Conservation (phyloP, 2,797 vertebrate genomes). For the Anas bernieri region DNA sequence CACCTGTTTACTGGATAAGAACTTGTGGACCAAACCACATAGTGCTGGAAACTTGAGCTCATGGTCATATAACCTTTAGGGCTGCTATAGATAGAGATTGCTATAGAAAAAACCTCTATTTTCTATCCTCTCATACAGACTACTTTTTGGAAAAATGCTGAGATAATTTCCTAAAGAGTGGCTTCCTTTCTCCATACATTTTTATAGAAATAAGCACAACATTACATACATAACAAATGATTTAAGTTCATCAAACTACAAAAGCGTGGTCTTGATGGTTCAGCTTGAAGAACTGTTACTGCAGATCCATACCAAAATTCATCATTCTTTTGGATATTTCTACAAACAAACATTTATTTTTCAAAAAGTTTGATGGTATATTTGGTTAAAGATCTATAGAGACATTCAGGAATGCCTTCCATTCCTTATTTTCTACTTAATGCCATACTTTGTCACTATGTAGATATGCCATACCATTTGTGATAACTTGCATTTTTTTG, state of each 20-base stretch:
- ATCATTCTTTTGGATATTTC: neutral
- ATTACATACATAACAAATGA: neutral
- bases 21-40: too few species aligned
- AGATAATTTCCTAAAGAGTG: neutral
- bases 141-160: neutral
- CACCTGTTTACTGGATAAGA: too few species aligned
- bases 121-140: neutral
- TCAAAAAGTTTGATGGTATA: neutral
- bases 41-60: too few species aligned
- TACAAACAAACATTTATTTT: neutral
- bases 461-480: neutral
- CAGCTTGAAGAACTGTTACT: neutral
- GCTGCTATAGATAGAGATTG: neutral
- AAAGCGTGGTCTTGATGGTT: neutral
- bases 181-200: neutral
- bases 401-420: neutral
- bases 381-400: neutral
- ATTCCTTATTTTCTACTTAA: neutral
- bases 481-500: neutral
- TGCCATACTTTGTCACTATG: neutral
- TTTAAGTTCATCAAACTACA: neutral
- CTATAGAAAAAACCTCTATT: neutral
- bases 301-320: neutral
- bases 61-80: too few species aligned
- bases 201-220: neutral